These are phyloP conservation scores for Grapholita molesta DNA, from an alignment of 1,140 invertebrate species.

Conservation along the genomic window DNA sequence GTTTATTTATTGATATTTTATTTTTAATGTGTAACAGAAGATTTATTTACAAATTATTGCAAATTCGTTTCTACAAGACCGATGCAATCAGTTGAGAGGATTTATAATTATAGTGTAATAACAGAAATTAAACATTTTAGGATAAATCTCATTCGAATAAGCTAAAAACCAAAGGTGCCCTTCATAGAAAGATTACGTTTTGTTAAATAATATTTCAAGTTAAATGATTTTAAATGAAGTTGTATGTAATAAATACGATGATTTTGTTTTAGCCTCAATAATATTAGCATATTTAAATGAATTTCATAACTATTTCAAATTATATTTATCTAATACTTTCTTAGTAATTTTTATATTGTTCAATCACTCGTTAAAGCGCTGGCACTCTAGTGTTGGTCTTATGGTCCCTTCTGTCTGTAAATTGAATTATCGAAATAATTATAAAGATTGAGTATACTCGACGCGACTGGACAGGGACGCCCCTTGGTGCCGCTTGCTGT, in stretches of 20 bases:
- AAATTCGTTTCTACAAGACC: conserved; percentile 65
- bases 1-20: conserved; percentile 60
- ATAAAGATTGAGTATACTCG: conserved; percentile 39
- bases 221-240: conserved; percentile 76
- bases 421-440: conserved; percentile 67
- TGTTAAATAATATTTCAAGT: conserved; percentile 78
- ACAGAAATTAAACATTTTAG: conserved; percentile 74
- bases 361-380: conserved; percentile 75
- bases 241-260: conserved; percentile 74
- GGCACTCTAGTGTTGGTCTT: conserved; percentile 75
- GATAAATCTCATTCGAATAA: conserved; percentile 77
- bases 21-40: conserved; percentile 69
- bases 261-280: conserved; percentile 75
- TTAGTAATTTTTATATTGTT: conserved; percentile 75
- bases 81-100: conserved; percentile 68
- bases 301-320: conserved; percentile 76
- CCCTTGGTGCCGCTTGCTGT: conserved; percentile 45
- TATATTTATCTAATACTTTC: conserved; percentile 77
- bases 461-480: conserved; percentile 37
- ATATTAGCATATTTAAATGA: conserved; percentile 74
- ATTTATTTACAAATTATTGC: conserved; percentile 76
- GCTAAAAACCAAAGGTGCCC: conserved; percentile 80
- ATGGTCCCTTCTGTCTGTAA: conserved; percentile 62
- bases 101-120: conserved; percentile 70
- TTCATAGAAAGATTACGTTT: conserved; percentile 79